Evolutionary conservation across 2,797 vertebrate genomes (phyloP).

Genomic region (Oryzias dopingdopingensis): DNA sequence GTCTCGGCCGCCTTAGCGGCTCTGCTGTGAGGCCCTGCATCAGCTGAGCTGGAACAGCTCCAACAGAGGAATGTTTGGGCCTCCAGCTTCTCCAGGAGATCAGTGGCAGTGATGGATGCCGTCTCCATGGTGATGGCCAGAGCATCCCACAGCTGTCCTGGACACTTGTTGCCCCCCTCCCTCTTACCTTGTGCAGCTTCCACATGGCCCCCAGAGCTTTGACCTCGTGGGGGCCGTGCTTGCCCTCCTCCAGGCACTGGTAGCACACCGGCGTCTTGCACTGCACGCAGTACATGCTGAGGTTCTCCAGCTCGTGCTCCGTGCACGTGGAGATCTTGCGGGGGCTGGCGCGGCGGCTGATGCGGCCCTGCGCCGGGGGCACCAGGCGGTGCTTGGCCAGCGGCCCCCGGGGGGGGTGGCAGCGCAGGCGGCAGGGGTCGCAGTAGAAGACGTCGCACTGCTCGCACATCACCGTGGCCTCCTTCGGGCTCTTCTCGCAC

Average conservation of each 20-base stretch:
- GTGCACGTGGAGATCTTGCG: constrained; percentile 97
- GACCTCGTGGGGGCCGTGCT: constrained; percentile 94
- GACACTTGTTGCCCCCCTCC: background rate
- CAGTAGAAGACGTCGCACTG: constrained; percentile 99
- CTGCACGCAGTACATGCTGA: constrained; percentile 99
- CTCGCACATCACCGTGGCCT: constrained; percentile 97
- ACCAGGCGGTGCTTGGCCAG: constrained; percentile 95
- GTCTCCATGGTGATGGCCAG: too few relatives aligned
- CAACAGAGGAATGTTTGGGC: too few relatives aligned
- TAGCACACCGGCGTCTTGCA: constrained; percentile 96
- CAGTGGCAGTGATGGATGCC: too few relatives aligned
- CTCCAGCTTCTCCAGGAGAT: too few relatives aligned
- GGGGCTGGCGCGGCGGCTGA: constrained; percentile 88
- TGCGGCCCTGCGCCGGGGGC: constrained; percentile 92
- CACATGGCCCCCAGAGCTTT: constrained; percentile 98
- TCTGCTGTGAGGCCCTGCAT: too few relatives aligned
- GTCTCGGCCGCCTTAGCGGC: too few relatives aligned
- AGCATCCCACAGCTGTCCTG: too few relatives aligned
- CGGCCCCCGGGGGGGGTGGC: constrained; percentile 93
- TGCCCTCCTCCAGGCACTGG: constrained; percentile 96
- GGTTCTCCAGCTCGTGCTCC: constrained; percentile 97
- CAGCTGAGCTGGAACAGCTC: too few relatives aligned
- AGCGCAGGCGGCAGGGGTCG: constrained; percentile 94
- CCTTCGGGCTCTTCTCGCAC: constrained; percentile 93
- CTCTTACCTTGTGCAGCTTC: constrained; percentile 97